Conservation (phyloP, 2,113 vertebrate genomes). For the Callipepla californica region DNA sequence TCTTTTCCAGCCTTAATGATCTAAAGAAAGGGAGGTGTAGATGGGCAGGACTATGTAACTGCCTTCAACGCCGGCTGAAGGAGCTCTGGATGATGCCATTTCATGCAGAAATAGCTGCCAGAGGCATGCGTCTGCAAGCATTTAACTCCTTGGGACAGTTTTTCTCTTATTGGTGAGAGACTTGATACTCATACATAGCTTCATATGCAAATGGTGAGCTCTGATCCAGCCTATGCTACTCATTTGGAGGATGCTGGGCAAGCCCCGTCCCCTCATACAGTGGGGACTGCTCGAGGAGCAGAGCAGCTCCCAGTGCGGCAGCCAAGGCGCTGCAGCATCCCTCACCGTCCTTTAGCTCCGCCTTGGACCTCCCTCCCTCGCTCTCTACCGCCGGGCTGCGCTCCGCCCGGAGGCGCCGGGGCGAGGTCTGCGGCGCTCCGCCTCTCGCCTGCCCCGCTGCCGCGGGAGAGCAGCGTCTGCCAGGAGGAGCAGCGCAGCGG, state of each 20-base stretch:
- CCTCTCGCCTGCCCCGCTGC: no score
- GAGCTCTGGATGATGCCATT: not conserved
- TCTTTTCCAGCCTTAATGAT: no score
- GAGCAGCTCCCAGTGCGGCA: no score
- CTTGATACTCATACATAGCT: not conserved
- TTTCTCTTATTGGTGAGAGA: not conserved
- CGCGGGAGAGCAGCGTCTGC: not conserved
- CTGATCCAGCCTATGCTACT: not conserved
- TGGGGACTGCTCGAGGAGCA: no score
- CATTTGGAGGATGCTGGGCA: not conserved
- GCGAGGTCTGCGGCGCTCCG: not conserved
- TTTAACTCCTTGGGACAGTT: not conserved
- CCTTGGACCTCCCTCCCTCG: not conserved
- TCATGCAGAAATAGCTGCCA: not conserved
- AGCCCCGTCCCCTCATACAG: no score
- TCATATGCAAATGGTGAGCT: not conserved
- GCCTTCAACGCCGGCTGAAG: not conserved
- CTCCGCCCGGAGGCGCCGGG: not conserved
- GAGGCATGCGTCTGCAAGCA: not conserved
- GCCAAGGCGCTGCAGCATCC: no score
- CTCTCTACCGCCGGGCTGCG: not conserved
- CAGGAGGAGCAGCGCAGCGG: not conserved
- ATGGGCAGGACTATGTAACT: not conserved
- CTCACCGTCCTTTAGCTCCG: no score
- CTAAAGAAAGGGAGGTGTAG: not conserved